Base-by-base conservation (phyloP, 2,797 vertebrate genomes). In the Sciaenops ocellatus region DNA sequence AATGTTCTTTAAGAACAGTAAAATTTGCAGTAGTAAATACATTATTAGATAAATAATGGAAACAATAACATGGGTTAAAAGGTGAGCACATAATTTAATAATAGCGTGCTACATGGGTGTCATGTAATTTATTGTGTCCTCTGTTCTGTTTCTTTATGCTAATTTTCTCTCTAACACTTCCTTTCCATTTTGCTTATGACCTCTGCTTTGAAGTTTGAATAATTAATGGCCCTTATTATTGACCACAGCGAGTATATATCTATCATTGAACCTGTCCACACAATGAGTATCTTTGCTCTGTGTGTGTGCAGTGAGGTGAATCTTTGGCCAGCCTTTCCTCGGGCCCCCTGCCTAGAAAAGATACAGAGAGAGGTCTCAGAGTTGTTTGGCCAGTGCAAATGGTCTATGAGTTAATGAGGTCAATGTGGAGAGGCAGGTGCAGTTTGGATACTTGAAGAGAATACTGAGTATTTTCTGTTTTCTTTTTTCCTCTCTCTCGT, bases 371-470 rank as follows among this genome's bases (percentile, higher is more conserved):
- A 90, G 86, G 89, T 83, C 93, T 94, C 89, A 94, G 92, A 90
- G 91, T 89, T 91, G 91, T 94, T 94, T 94, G 91, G 92, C 90
- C 82, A 74, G 80, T 85, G 91, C 85, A 91, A 94, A 92, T 91
- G 87, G 79, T 91, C 82, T 82, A 88, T 67, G 90, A 94, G 94
- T 90, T 93, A 95, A 95, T 94, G 94, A 95, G 91, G 90, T 89
- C 87, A 86, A 92, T 94, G 90, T 89, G 86, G 91, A 92, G 94
- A 91, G 89, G 90, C 94, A 96, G 93, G 94, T 95, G 94, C 94
- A 94, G 89, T 83, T 82, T 46, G 82, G 84, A 78, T 86, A 89
- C 91, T 93, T 89, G 89, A 88, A 89, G 89, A 87, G 94, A 96
- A 95, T 95, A 95, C 92, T 94, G 93, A 95, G 86, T 85, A 79